A percentile compares a stretch with the other conserved stretches of the same genome.
phyloP scores from a whole-genome alignment of 2,113 vertebrate genomes.

The Pongo abelii region DNA sequence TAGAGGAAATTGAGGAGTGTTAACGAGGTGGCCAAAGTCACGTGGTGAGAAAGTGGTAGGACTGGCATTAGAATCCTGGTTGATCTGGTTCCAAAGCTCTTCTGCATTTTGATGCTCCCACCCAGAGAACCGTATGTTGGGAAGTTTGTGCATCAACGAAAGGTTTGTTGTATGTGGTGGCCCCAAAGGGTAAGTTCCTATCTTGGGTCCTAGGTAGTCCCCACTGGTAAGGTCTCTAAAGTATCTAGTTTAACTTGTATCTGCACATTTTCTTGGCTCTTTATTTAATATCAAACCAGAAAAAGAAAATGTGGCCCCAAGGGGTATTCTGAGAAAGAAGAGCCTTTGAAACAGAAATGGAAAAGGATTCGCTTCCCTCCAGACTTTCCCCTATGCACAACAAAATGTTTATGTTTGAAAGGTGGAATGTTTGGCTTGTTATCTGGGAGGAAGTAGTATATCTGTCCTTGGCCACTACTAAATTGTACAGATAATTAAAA shows the following conservation, averaged over 20 bases:
- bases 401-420: constrained; percentile 49
- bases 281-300: constrained; percentile 23
- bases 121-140: neutral
- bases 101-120: neutral
- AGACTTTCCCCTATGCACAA: neutral
- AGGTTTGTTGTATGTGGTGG: neutral
- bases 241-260: neutral
- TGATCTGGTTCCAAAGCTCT: neutral
- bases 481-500: neutral
- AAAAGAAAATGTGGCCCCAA: neutral
- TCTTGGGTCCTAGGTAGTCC: too few relatives aligned
- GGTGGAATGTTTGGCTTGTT: constrained; percentile 1
- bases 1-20: neutral
- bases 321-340: neutral
- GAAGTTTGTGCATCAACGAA: neutral
- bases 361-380: neutral
- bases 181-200: neutral
- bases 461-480: constrained; percentile 1
- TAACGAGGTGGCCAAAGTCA: neutral
- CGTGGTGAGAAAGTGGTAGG: neutral
- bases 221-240: neutral
- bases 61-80: too few relatives aligned
- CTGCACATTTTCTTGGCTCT: neutral
- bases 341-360: neutral
- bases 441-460: neutral